Evolutionary conservation across 2,113 vertebrate species (phyloP).

Genomic region (Furnarius figulus): DNA sequence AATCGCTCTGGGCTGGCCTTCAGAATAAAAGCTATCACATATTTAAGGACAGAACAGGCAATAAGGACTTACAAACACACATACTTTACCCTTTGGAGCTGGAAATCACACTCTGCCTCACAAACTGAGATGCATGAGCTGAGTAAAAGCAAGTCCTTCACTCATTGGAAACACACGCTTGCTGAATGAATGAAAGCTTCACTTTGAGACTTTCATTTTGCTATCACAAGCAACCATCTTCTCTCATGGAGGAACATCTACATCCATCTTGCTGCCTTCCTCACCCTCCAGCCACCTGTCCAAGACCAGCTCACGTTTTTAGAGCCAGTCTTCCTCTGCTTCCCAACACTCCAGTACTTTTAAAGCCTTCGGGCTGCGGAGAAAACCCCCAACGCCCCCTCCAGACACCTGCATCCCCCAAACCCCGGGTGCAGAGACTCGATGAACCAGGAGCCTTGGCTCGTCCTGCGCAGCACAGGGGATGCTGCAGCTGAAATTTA

Average conservation of each 20-base stretch:
- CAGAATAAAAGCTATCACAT: not conserved
- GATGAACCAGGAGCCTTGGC: not conserved
- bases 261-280: not conserved
- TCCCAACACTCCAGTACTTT: not conserved
- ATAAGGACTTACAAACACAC: not conserved
- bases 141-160: not conserved
- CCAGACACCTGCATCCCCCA: not conserved
- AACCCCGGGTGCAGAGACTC: too few species aligned
- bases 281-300: not conserved
- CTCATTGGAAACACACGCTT: accelerated
- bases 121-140: not conserved
- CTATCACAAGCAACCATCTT: not conserved
- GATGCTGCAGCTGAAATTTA: not conserved
- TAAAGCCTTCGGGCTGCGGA: not conserved
- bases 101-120: not conserved
- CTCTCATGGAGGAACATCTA: not conserved
- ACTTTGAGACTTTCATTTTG: not conserved
- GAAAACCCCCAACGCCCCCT: not conserved
- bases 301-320: not conserved
- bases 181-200: not conserved
- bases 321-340: not conserved
- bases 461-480: not conserved
- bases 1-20: not conserved
- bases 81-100: not conserved
- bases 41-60: not conserved